These are phyloP conservation scores for Heliconius hermathena DNA, from an alignment of 1,140 invertebrate genomes.

Conservation along the genomic window DNA sequence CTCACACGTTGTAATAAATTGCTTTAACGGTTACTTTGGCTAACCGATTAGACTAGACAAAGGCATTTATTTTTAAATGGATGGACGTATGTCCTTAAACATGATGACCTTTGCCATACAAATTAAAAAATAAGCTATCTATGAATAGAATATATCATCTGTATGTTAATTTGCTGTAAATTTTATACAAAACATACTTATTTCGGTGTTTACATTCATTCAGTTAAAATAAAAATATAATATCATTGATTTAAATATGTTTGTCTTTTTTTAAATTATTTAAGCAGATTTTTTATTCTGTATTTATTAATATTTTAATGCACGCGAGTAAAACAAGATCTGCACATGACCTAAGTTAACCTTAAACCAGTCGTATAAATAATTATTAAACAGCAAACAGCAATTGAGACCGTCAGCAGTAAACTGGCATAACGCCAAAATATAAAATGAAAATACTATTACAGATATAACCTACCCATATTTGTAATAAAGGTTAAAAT, in stretches of 20 bases:
- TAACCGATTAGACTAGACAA: slow-evolving; percentile 1
- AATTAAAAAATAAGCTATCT: neutral
- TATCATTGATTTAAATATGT: neutral
- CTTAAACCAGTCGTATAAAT: slow-evolving; percentile 6
- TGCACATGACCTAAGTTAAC: slow-evolving; percentile 12
- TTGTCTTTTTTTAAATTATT: no score
- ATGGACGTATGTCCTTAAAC: neutral
- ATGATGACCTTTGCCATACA: neutral
- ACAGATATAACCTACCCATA: neutral
- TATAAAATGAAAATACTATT: neutral
- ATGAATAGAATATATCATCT: slow-evolving; percentile 6
- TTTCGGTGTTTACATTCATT: neutral
- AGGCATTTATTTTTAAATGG: neutral
- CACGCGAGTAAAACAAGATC: neutral
- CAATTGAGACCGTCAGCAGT: neutral
- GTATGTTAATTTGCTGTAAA: neutral
- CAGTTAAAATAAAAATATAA: neutral
- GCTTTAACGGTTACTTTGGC: neutral
- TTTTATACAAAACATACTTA: neutral
- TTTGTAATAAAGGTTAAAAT: neutral
- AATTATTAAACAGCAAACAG: slow-evolving; percentile 1
- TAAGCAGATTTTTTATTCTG: no score
- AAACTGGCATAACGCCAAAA: slow-evolving; percentile 6
- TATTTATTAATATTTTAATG: neutral
- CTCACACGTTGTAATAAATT: neutral